Base-by-base conservation (phyloP, 2,888 invertebrate species). In the Drosophila flavopinicola region DNA sequence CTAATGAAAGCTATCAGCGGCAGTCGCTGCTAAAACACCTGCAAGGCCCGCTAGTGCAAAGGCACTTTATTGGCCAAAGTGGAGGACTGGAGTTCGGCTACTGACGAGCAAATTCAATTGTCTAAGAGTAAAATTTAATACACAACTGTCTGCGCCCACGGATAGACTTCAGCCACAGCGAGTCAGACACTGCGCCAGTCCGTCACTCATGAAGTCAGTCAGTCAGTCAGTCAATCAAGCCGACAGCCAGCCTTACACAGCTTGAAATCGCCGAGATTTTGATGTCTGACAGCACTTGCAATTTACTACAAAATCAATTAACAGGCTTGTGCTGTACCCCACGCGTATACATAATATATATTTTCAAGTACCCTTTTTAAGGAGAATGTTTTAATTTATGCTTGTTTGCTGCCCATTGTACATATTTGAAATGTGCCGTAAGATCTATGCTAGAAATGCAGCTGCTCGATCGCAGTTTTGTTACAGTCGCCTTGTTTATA, bases 31-130 rank as follows among this genome's bases (percentile, higher is more conserved):
- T 37, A 2, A 20, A 39, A 15, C 60, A 57, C 54, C 68, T 56
- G 51, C 42, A 49, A 56, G 11, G 10, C 15, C 15, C 9, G 15
- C 24, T 32, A 44, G 51, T 52, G 47, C 32, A 64, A 65, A 53
- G 53, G 41, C 69, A 45, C 56, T 58, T 60, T 48, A 37, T 33
- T 27, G 33, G 1, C 4, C 17, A 17, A 20, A 2, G 11, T 17
- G 17, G 24, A 11, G 17, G 11, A 20, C 38, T 35, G 11, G 17
- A n/a, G 4, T 11, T 1, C 3, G 6, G 39, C 3, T 9, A 20
- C 4, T 20, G 41, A n/a, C 11, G 42, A 49, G 54, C 33, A 64
- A 72, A 80, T 78, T 76, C 69, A 66, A 70, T 83, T 72, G 80
- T 78, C 66, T 64, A 54, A 47, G 48, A 66, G 57, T 60, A 47